Percentiles rank a stretch among this genome's conserved stretches.
These are phyloP conservation scores for Drosophila mayri DNA, from an alignment of 1,140 invertebrate species.

Conservation along the genomic window DNA sequence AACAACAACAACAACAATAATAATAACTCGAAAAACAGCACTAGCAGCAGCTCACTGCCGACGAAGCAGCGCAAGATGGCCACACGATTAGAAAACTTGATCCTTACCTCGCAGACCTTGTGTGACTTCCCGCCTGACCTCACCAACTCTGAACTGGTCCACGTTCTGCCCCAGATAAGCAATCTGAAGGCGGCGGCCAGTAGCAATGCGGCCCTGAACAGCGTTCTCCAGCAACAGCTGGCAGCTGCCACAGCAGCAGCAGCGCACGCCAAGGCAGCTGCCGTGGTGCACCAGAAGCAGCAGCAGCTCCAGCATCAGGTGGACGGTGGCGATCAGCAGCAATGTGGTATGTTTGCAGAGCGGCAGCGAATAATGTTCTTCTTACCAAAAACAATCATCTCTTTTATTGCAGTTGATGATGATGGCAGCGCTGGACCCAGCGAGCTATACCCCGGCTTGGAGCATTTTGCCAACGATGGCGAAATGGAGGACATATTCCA, in stretches of 20 bases:
- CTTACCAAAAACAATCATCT: neutral
- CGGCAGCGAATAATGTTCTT: too few species aligned
- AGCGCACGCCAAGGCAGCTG: constrained; percentile 66
- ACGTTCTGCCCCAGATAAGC: constrained; percentile 71
- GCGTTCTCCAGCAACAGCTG: constrained; percentile 65
- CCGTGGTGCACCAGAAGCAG: constrained; percentile 45
- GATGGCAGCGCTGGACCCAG: constrained; percentile 31
- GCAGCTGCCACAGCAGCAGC: constrained; percentile 63
- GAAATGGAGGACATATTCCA: constrained; percentile 84
- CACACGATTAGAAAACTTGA: constrained; percentile 73
- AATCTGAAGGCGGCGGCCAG: constrained; percentile 69
- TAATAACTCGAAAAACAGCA: constrained; percentile 32
- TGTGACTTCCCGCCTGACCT: constrained; percentile 78
- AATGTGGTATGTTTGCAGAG: constrained; percentile 36
- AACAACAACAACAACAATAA: constrained; percentile 44
- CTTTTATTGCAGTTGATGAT: constrained; percentile 44
- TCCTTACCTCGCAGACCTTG: constrained; percentile 63
- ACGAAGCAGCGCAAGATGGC: constrained; percentile 70
- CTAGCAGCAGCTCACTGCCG: constrained; percentile 35
- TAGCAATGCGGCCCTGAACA: constrained; percentile 66
- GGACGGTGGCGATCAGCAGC: constrained; percentile 31
- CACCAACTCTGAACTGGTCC: constrained; percentile 66
- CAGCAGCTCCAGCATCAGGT: constrained; percentile 24
- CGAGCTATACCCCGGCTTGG: constrained; percentile 65
- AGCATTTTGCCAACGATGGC: constrained; percentile 63